phyloP scores from a whole-genome alignment of 2,797 vertebrate genomes.

The Silurus lanzhouensis region DNA sequence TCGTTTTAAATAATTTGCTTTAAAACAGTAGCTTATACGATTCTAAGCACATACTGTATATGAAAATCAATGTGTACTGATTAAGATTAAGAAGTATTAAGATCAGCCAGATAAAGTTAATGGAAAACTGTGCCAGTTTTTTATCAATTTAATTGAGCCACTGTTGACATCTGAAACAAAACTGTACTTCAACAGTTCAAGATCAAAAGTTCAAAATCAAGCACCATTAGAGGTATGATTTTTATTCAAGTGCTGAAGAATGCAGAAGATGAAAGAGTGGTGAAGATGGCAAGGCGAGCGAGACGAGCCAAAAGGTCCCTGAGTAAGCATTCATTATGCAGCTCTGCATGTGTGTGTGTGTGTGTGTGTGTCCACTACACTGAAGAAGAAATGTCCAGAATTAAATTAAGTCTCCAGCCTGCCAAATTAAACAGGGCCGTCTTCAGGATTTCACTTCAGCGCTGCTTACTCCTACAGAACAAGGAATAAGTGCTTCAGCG shows the following conservation, averaged over 20 bases:
- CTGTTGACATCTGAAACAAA: background rate
- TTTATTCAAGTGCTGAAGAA: constrained; percentile 34
- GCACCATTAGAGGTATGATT: background rate
- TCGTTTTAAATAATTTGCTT: background rate
- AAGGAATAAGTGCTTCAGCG: background rate
- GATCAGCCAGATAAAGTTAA: background rate
- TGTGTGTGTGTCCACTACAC: constrained; percentile 4
- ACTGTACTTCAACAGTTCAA: background rate
- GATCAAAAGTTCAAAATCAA: background rate
- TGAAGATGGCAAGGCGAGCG: constrained; percentile 24
- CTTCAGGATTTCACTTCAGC: constrained; percentile 20
- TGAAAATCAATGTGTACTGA: background rate
- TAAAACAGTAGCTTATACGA: background rate
- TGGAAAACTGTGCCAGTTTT: background rate
- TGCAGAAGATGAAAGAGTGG: constrained; percentile 16
- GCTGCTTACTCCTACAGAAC: constrained; percentile 34
- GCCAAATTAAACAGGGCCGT: constrained; percentile 48
- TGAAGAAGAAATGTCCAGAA: constrained; percentile 43
- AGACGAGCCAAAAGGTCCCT: constrained; percentile 25
- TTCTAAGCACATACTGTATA: background rate
- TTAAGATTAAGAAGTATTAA: background rate
- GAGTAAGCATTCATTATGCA: constrained; percentile 51
- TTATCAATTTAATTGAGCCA: background rate
- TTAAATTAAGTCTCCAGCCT: constrained; percentile 52
- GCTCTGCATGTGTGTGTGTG: constrained; percentile 16